Percentiles rank a stretch among this genome's conserved stretches.
phyloP scores from a whole-genome alignment of 2,113 vertebrate species.

The Paratilapia polleni region DNA sequence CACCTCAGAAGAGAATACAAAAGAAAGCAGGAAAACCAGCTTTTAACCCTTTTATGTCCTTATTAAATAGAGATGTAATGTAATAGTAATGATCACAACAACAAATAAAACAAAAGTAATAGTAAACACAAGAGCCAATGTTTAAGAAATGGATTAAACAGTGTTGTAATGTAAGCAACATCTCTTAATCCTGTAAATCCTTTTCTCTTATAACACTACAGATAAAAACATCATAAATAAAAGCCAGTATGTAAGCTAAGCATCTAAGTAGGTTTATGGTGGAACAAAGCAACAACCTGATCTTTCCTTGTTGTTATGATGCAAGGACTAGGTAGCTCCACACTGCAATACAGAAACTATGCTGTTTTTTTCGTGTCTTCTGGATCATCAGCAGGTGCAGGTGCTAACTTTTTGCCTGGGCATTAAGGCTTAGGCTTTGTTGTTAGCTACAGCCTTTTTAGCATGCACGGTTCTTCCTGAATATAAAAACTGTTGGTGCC shows the following conservation, averaged over 20 bases:
- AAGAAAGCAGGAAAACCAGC: neutral
- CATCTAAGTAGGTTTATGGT: neutral
- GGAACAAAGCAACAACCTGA: neutral
- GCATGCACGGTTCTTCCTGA: neutral
- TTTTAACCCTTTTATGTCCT: neutral
- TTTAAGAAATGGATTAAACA: neutral
- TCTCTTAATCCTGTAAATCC: neutral
- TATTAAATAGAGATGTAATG: neutral
- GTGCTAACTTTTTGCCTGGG: neutral
- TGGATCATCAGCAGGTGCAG: neutral
- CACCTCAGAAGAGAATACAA: neutral
- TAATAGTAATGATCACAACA: neutral
- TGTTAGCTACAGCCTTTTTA: neutral
- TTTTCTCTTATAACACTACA: neutral
- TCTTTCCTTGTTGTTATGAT: neutral
- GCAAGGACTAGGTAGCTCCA: neutral
- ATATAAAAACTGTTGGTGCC: too few relatives aligned
- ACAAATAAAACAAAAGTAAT: neutral
- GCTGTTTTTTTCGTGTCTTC: neutral
- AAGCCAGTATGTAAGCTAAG: neutral
- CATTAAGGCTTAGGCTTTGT: neutral
- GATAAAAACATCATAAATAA: neutral
- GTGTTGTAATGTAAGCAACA: neutral
- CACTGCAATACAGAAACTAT: neutral
- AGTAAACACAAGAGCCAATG: neutral